Base-by-base conservation (phyloP, 1,140 invertebrate species). In the Rhynchophorus ferrugineus region DNA sequence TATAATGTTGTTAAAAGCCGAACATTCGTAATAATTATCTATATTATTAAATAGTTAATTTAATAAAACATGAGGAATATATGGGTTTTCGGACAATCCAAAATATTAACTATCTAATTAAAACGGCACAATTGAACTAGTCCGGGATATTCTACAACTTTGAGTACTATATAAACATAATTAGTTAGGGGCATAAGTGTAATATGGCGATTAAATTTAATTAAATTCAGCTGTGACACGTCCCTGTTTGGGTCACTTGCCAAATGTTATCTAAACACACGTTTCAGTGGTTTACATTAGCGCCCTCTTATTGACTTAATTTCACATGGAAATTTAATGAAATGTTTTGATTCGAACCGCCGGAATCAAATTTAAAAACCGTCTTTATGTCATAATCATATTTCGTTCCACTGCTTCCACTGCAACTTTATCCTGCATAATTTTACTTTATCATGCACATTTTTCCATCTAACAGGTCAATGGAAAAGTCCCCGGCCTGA, bases 211-310 rank as follows among this genome's bases (percentile, higher is more conserved):
- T 37, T 35, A 44, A 54, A 54, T 54, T 54, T 54, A 54, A 54
- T 54, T 54, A 54, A 54, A 54, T 54, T 54, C 45, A 44, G 45
- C 38, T 47, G 51, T 29, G 47, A 54, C 45, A 44, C 51, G 47
- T 46, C 43, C 44, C 51, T n/a, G 51, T 42, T 54, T 54, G 44
- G 51, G 51, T 54, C 51, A 54, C 37, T 47, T 36, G 19, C 51
- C 51, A 54, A 54, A 54, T 54, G 51, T 54, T 54, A 54, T 44
- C 44, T 54, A 54, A 54, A 54, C 51, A 54, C 38, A 54, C 45
- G 51, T 36, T 37, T 17, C 39, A 29, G 36, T n/a, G 44, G 51
- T 46, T 47, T 54, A 47, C 44, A 47, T 41, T 34, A 18, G 22
- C 44, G 44, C 33, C 44, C 51, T 54, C 45, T 54, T 39, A 29